Percentiles rank a stretch among this genome's conserved stretches.
These are phyloP conservation scores for Crotalus helleri DNA, from an alignment of 2,113 vertebrate species.

Conservation along the genomic window DNA sequence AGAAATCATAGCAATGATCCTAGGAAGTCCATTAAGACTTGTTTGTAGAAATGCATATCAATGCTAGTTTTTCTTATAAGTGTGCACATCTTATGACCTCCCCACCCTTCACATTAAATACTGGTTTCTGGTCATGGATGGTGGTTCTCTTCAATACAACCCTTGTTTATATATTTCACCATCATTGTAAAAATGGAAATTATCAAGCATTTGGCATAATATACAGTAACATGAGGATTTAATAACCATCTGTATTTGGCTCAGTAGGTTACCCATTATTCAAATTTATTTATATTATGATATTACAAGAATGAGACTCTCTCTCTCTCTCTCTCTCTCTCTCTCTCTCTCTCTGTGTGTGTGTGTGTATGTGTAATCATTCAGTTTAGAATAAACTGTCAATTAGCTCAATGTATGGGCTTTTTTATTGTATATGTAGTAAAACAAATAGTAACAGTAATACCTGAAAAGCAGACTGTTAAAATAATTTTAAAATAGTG, in stretches of 20 bases:
- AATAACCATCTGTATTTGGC: background rate
- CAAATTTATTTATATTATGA: background rate
- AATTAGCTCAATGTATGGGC: background rate
- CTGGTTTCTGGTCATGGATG: background rate
- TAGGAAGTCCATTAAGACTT: background rate
- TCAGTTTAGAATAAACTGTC: background rate
- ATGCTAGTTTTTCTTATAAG: background rate
- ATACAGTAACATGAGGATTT: background rate
- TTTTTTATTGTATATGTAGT: background rate
- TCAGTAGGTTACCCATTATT: background rate
- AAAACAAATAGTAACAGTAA: background rate
- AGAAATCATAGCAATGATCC: background rate
- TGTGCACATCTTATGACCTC: background rate
- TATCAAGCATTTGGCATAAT: background rate
- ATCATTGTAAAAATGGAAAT: background rate
- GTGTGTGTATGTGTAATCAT: too few species aligned
- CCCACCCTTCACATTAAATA: background rate
- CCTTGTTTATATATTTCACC: background rate
- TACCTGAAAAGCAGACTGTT: background rate
- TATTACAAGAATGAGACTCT: background rate
- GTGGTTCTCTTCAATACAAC: background rate
- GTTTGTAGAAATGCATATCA: background rate
- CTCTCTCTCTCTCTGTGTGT: too few species aligned
- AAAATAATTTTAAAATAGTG: background rate
- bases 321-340: too few species aligned